These are phyloP conservation scores for Hyperoodon ampullatus DNA, from an alignment of 2,113 vertebrate species.

Conservation along the genomic window DNA sequence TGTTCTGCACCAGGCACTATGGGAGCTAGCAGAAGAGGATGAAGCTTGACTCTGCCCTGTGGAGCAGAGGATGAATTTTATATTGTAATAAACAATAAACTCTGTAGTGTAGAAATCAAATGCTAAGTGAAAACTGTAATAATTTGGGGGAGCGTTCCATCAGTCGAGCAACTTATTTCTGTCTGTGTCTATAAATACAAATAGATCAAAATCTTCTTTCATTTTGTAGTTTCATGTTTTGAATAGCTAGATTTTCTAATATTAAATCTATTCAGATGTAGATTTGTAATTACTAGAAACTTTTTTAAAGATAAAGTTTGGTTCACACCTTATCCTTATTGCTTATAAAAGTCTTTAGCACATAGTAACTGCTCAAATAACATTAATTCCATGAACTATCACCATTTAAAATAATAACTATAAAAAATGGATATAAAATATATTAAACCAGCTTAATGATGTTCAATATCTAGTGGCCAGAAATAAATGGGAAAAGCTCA, in stretches of 20 bases:
- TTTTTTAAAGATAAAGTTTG: background rate
- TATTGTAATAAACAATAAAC: background rate
- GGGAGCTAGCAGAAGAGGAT: background rate
- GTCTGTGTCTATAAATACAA: background rate
- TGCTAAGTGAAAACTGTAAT: background rate
- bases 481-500: background rate
- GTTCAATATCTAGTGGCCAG: background rate
- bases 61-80: background rate
- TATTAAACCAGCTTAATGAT: background rate
- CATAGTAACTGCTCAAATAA: background rate
- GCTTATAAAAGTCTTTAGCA: background rate
- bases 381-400: background rate
- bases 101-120: background rate
- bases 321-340: background rate
- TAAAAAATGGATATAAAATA: background rate
- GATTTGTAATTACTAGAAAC: background rate
- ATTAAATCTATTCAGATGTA: background rate
- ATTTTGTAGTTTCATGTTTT: background rate
- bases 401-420: background rate
- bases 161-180: background rate
- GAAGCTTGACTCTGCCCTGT: background rate
- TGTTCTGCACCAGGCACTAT: background rate
- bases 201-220: background rate
- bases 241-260: background rate
- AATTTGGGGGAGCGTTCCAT: background rate